A percentile compares a stretch with the other conserved stretches of the same genome.
Conservation (phyloP, 2,113 vertebrate genomes). For the Orycteropus afer region DNA sequence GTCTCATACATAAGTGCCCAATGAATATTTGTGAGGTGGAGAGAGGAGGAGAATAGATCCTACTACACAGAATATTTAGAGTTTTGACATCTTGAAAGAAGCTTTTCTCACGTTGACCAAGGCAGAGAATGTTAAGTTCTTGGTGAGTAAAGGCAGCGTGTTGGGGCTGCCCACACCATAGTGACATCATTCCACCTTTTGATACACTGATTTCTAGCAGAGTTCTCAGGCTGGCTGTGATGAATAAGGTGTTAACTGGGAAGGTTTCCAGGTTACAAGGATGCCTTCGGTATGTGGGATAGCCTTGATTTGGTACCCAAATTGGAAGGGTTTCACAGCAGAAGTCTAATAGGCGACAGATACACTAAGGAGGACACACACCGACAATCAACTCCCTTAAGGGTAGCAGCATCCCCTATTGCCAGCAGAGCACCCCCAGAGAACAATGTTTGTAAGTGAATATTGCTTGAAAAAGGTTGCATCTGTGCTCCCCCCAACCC, state of each 20-base stretch:
- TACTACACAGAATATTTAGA: not conserved
- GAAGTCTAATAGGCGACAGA: not conserved
- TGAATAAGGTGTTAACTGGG: not conserved
- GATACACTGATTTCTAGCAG: not conserved
- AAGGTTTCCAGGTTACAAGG: not conserved
- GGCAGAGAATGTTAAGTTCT: conserved; percentile 3
- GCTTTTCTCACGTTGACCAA: not conserved
- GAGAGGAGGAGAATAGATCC: not conserved
- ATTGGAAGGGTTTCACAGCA: not conserved
- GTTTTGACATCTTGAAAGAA: not conserved
- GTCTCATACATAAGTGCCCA: not conserved
- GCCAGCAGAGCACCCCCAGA: not conserved
- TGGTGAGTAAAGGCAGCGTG: not conserved
- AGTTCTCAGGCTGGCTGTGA: not conserved
- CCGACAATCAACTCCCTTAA: not conserved
- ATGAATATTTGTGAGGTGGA: not conserved
- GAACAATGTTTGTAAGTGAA: not conserved
- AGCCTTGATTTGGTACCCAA: not conserved
- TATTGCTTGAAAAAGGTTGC: not conserved
- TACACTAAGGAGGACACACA: not conserved
- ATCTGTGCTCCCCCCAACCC: not conserved
- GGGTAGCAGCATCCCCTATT: not conserved
- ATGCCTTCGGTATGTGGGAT: not conserved
- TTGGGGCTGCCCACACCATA: not conserved
- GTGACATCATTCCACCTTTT: not conserved